Base-by-base conservation (phyloP, 2,113 vertebrate species). In the Haplotaxodon microlepis region DNA sequence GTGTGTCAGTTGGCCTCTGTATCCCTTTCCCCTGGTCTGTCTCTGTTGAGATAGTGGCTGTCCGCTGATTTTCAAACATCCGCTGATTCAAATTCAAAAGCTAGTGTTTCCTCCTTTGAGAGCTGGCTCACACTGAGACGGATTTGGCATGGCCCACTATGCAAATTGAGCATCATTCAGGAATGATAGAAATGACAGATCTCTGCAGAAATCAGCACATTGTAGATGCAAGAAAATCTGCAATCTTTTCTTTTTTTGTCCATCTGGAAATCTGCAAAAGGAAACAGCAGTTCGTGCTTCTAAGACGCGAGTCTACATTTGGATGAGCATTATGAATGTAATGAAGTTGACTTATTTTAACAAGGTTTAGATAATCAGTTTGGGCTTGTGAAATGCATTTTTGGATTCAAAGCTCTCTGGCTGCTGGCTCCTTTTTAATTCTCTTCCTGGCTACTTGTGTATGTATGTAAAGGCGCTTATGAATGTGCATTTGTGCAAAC, bases 81-180 rank as follows among this genome's bases (percentile, higher is more conserved):
- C 71, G 36, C 89, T 82, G 87, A 92, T 94, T 94, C 81, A 89
- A 89, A 93, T 94, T 92, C 91, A 93, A 88, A 88, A 83, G 88
- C 93, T 31, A 11, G 82, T 76, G 84, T 91, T 90, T 88, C 91
- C 82, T 91, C 84, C 84, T 87, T 73, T 61, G 94, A 90, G 90
- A 90, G 89, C 84, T 83, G 87, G 87, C 89, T 88, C 84, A 57
- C 89, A 53, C 87, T 27, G 42, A 69, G 84, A 50, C 17, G 21
- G 42, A 76, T 89, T 89, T 92, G 92, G 91, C 93, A 66, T 9
- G 54, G 71, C 42, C 53, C 66, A 4, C 84, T 83, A 92, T 94
- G 92, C 89, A 92, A 94, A 94, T 93, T 56, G 80, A 79, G 81
- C 86, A 86, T 85, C 86, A 86, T 84, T 91, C 54, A 83, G 19